Conservation (phyloP, 2,888 invertebrate genomes). For the Pristionchus fissidentatus region DNA sequence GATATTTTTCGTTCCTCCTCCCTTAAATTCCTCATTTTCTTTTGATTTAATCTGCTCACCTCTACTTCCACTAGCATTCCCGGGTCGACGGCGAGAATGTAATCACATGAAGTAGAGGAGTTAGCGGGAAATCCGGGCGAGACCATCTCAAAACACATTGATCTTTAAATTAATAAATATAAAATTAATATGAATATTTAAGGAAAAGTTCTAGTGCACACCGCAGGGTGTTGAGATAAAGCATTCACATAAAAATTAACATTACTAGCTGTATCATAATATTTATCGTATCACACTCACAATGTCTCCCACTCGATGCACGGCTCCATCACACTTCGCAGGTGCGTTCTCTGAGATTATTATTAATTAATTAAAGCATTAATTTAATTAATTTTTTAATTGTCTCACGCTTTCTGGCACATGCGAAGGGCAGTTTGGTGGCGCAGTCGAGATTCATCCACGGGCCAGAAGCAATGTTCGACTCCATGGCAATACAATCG, state of each 20-base stretch:
- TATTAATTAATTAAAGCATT: neutral
- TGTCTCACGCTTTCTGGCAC: neutral
- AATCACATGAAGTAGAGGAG: neutral
- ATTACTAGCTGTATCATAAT: too few relatives aligned
- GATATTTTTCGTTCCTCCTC: too few relatives aligned
- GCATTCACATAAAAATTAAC: too few relatives aligned
- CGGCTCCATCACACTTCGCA: neutral
- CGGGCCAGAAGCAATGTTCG: neutral
- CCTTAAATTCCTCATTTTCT: too few relatives aligned
- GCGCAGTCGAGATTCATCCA: neutral
- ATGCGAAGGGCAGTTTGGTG: neutral
- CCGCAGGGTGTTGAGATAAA: too few relatives aligned
- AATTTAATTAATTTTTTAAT: neutral
- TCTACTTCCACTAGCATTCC: neutral
- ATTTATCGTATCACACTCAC: too few relatives aligned
- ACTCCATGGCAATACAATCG: neutral
- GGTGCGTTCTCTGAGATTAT: too few relatives aligned
- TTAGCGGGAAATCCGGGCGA: neutral
- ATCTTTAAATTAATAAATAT: neutral
- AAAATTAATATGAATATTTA: neutral
- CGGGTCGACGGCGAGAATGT: neutral
- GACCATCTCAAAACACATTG: neutral
- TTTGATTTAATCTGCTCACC: neutral
- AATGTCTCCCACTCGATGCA: neutral
- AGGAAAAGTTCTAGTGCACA: neutral